Conservation (phyloP, 2,888 invertebrate species). For the Brachynemurus nebulosus region DNA sequence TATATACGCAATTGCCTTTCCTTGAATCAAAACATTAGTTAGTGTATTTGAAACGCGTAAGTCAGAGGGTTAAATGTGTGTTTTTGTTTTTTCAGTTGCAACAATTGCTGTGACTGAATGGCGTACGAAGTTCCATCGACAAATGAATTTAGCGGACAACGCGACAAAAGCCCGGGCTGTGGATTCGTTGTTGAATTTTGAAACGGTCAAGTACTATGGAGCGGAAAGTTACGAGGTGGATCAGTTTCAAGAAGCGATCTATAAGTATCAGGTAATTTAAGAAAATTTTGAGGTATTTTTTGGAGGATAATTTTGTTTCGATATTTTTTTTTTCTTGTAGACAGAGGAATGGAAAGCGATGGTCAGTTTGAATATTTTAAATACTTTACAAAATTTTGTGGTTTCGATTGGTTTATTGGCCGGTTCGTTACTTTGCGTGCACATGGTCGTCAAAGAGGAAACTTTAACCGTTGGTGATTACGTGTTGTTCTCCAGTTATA, state of each 20-base stretch:
- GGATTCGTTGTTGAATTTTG: constrained; percentile 93
- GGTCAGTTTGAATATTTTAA: constrained; percentile 77
- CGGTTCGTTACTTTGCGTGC: constrained; percentile 80
- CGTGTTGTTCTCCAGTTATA: constrained; percentile 88
- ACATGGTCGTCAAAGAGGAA: constrained; percentile 58
- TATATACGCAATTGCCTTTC: no score
- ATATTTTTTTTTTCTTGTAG: constrained; percentile 36
- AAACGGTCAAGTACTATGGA: constrained; percentile 97
- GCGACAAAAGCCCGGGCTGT: constrained; percentile 83
- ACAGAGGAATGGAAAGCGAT: constrained; percentile 80
- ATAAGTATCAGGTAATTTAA: constrained; percentile 59
- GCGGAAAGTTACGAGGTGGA: constrained; percentile 86
- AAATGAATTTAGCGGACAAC: constrained; percentile 92
- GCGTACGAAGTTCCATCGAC: constrained; percentile 88
- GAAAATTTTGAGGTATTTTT: neutral
- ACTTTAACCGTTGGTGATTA: constrained; percentile 86
- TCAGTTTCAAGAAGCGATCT: constrained; percentile 70
- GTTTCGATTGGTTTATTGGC: constrained; percentile 73
- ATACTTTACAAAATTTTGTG: constrained; percentile 81
- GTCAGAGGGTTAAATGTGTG: constrained; percentile 8
- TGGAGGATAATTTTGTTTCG: neutral
- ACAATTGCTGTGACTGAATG: constrained; percentile 93
- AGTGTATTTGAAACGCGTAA: no score
- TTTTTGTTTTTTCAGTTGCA: constrained; percentile 44
- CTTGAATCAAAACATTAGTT: no score